Conservation (phyloP, 2,888 invertebrate genomes). For the Cantharis lateralis region DNA sequence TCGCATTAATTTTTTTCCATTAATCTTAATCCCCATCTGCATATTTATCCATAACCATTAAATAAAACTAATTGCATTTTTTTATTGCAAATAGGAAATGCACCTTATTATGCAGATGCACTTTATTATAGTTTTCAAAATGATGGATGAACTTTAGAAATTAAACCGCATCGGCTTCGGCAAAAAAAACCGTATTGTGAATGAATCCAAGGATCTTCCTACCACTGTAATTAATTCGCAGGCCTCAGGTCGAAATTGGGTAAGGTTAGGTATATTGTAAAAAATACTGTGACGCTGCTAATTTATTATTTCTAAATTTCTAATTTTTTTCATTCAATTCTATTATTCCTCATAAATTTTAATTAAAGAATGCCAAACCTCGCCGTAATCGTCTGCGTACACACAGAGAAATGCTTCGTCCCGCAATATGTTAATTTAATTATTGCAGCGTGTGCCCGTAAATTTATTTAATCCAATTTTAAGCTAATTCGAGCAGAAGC, state of each 20-base stretch:
- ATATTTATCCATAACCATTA: constrained; percentile 24
- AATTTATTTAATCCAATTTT: constrained; percentile 19
- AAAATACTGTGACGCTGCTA: not conserved
- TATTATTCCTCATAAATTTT: not conserved
- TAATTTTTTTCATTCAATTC: not conserved
- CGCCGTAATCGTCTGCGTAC: not conserved
- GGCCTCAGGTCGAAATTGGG: constrained; percentile 17
- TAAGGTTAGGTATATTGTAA: constrained; percentile 19
- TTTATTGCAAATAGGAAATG: constrained; percentile 21
- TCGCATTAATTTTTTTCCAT: constrained; percentile 21
- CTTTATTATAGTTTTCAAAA: constrained; percentile 35
- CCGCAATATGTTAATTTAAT: not conserved
- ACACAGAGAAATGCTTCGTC: not conserved
- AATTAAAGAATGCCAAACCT: not conserved
- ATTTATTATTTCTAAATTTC: not conserved
- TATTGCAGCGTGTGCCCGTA: constrained; percentile 5
- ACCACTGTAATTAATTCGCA: constrained; percentile 20
- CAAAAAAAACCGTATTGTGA: constrained; percentile 19
- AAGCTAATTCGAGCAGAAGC: constrained; percentile 17
- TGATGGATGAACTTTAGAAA: constrained; percentile 35
- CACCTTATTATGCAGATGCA: constrained; percentile 36
- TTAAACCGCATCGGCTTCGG: constrained; percentile 15
- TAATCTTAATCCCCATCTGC: constrained; percentile 19
- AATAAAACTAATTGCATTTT: constrained; percentile 10
- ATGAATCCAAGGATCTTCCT: constrained; percentile 18